These are phyloP conservation scores for Hippocampus abdominalis DNA, from an alignment of 2,113 vertebrate genomes.

Conservation along the genomic window DNA sequence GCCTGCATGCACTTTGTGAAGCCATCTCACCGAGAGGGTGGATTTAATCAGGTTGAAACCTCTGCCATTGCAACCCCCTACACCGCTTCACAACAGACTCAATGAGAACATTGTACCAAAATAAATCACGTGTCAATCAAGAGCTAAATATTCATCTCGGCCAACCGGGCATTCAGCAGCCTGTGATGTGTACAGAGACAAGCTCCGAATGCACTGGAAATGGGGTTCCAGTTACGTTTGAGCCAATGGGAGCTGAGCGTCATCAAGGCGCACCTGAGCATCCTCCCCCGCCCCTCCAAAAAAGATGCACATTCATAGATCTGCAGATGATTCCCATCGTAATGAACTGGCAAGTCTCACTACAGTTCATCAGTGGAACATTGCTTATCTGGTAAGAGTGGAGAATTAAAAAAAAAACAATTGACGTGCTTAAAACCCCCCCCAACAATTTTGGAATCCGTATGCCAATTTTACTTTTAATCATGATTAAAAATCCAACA, in stretches of 20 bases:
- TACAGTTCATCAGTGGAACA: too few species aligned
- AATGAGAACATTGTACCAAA: constrained; percentile 51
- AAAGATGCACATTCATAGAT: neutral
- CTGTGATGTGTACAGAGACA: constrained; percentile 7
- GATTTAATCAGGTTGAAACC: constrained; percentile 56
- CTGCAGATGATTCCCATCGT: neutral
- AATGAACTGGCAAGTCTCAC: neutral
- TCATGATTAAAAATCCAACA: too few species aligned
- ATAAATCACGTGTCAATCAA: constrained; percentile 65
- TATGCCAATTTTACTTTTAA: too few species aligned
- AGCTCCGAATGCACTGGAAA: constrained; percentile 6
- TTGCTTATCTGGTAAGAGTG: too few species aligned
- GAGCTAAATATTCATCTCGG: constrained; percentile 31
- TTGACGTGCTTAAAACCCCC: too few species aligned
- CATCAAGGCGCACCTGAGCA: neutral
- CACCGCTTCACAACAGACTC: constrained; percentile 34
- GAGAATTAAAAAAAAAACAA: too few species aligned
- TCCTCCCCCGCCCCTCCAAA: neutral
- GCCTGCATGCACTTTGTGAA: constrained; percentile 36
- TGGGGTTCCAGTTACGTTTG: neutral
- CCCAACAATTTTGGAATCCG: too few species aligned
- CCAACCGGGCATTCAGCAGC: constrained; percentile 8
- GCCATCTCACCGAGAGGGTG: constrained; percentile 31
- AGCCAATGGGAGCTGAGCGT: neutral
- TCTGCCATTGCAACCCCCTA: constrained; percentile 16